Percentiles rank a stretch among this genome's conserved stretches.
Evolutionary conservation across 2,797 vertebrate species (phyloP).

Genomic region (Manis pentadactyla): DNA sequence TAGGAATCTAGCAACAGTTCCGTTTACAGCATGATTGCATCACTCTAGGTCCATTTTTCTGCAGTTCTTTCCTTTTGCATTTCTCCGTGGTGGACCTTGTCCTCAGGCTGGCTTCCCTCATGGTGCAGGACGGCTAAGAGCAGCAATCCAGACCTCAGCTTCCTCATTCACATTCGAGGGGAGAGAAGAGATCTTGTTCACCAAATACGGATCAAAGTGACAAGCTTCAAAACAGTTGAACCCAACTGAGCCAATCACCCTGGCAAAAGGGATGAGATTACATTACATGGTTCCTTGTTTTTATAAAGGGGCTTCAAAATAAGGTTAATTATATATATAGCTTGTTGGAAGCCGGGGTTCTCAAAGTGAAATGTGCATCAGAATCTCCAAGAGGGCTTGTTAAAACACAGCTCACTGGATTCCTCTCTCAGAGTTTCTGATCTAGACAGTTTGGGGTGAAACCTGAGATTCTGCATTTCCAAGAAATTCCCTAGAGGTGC

Average conservation of each 20-base stretch:
- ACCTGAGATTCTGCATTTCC: neutral
- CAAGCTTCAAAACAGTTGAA: neutral
- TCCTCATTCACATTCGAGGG: neutral
- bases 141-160: neutral
- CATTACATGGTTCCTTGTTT: neutral
- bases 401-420: neutral
- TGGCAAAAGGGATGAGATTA: neutral
- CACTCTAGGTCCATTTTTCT: neutral
- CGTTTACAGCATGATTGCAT: neutral
- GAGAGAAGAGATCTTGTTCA: neutral
- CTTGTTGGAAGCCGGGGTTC: neutral
- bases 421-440: neutral
- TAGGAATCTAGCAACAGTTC: neutral
- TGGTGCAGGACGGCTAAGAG: accelerated
- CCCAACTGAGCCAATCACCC: neutral
- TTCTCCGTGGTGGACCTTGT: accelerated
- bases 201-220: neutral
- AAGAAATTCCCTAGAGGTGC: neutral
- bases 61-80: neutral
- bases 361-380: neutral
- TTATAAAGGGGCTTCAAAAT: neutral
- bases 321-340: no score
- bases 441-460: neutral
- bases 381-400: neutral
- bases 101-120: neutral